Percentiles rank a stretch among this genome's conserved stretches.
These are phyloP conservation scores for Heliconius sara DNA, from an alignment of 2,888 invertebrate species.

Conservation along the genomic window DNA sequence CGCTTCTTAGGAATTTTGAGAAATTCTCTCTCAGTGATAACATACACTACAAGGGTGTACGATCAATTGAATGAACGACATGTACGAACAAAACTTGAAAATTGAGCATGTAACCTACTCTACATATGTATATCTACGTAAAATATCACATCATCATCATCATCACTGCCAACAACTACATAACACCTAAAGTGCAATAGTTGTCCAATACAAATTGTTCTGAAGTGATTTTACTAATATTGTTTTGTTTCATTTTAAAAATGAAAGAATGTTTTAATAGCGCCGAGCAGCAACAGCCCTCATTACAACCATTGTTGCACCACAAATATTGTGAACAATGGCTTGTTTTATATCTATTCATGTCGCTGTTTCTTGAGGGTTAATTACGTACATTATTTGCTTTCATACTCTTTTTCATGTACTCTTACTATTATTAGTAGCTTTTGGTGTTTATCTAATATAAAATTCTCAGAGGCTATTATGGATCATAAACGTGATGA, in stretches of 20 bases:
- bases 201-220: background rate
- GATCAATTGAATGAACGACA: background rate
- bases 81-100: background rate
- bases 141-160: background rate
- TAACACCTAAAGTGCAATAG: background rate
- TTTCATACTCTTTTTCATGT: constrained; percentile 8
- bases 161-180: background rate
- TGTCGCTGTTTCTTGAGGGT: constrained; percentile 23
- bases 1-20: too few species aligned
- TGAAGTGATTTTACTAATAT: constrained; percentile 1
- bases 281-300: constrained; percentile 16
- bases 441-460: constrained; percentile 2
- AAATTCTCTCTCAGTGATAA: too few species aligned
- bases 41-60: too few species aligned
- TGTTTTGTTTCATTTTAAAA: constrained; percentile 4
- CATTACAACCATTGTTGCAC: constrained; percentile 34
- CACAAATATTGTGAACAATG: constrained; percentile 30
- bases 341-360: constrained; percentile 27
- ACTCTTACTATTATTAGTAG: background rate
- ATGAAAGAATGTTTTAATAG: constrained; percentile 28
- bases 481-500: background rate
- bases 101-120: background rate
- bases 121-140: background rate
- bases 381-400: constrained; percentile 27
- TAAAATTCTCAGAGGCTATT: background rate